Evolutionary conservation across 2,113 vertebrate genomes (phyloP).

Genomic region (Otocyon megalotis): DNA sequence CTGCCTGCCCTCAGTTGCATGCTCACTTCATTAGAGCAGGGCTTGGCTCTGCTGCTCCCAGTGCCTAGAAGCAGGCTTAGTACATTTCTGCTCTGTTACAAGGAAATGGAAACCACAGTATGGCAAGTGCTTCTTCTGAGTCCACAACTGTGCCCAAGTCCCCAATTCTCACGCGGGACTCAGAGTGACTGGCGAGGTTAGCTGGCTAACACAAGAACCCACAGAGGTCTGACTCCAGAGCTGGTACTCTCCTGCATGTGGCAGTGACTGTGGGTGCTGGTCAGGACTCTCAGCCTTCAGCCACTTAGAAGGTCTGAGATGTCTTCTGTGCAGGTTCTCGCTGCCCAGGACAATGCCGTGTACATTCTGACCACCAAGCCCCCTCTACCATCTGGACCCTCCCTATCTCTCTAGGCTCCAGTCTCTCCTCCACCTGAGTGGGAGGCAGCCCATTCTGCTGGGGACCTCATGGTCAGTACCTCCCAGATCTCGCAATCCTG

Average conservation of each 20-base stretch:
- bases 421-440: accelerated
- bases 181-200: not conserved
- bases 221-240: not conserved
- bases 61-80: not conserved
- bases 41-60: not conserved
- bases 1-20: not conserved
- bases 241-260: accelerated
- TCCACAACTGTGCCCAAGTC: too few relatives aligned
- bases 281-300: too few relatives aligned
- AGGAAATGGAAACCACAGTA: not conserved
- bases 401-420: not conserved
- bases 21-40: not conserved
- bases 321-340: accelerated
- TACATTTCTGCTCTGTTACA: accelerated
- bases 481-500: too few relatives aligned
- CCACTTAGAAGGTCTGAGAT: not conserved
- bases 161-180: not conserved
- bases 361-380: not conserved
- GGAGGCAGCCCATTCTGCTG: not conserved
- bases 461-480: not conserved
- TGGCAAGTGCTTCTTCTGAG: not conserved
- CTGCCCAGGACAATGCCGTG: not conserved
- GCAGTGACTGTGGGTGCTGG: accelerated
- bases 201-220: not conserved
- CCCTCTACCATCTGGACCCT: not conserved